Percentiles rank a stretch among this genome's conserved stretches.
phyloP scores from a whole-genome alignment of 35 echinoderm and acorn worm genomes.

The Heliocidaris erythrogramma region DNA sequence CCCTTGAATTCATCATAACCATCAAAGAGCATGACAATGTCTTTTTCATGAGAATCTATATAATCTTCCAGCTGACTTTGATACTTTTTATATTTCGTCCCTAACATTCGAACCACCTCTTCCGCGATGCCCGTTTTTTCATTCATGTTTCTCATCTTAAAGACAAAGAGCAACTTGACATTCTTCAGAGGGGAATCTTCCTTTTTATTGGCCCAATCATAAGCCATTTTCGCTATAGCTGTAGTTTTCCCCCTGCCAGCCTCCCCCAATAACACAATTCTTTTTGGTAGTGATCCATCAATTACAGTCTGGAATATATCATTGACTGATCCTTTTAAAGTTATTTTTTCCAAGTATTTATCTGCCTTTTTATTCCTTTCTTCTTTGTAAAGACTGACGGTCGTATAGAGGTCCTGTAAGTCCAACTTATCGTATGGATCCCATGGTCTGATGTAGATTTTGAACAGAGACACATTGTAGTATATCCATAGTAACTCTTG shows the following conservation, averaged over 20 bases:
- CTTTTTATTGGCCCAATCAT: neutral
- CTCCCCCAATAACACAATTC: neutral
- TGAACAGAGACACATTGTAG: neutral
- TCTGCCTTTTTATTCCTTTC: neutral
- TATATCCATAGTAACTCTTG: neutral
- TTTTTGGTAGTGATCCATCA: neutral
- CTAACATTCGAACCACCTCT: neutral
- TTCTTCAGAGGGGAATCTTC: neutral
- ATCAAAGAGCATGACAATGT: neutral
- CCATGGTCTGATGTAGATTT: conserved; percentile 6
- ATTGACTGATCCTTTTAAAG: neutral
- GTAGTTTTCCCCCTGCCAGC: neutral
- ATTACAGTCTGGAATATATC: conserved; percentile 8
- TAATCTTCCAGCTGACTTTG: neutral
- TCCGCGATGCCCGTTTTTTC: neutral
- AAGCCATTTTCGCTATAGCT: neutral
- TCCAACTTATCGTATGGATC: neutral
- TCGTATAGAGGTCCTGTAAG: neutral
- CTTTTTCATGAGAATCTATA: conserved; percentile 19
- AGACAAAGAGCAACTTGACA: neutral
- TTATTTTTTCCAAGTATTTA: neutral
- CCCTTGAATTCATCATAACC: neutral
- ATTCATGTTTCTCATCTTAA: neutral
- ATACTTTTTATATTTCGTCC: neutral
- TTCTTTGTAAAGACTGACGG: neutral